Conservation (phyloP, 2,113 vertebrate species). For the Thunnus thynnus region DNA sequence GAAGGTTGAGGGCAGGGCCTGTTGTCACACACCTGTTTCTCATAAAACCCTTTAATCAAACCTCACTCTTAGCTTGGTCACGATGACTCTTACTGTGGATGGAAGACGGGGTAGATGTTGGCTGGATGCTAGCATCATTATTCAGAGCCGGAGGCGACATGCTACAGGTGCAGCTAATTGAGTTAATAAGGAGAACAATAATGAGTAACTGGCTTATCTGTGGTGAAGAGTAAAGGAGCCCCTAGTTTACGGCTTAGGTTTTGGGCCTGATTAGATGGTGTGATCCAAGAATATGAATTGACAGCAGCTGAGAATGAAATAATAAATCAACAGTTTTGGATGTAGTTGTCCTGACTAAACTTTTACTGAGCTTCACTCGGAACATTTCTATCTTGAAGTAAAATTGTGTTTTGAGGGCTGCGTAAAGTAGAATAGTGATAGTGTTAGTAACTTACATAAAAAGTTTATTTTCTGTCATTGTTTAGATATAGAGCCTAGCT, state of each 20-base stretch:
- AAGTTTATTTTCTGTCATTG: too few species aligned
- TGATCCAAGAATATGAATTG: constrained; percentile 11
- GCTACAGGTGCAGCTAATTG: constrained; percentile 31
- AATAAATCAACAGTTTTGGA: neutral
- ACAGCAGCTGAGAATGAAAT: neutral
- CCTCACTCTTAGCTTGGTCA: neutral
- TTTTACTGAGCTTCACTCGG: too few species aligned
- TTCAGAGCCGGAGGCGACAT: constrained; percentile 2
- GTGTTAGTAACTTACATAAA: too few species aligned
- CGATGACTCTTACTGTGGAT: neutral
- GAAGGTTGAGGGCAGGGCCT: neutral
- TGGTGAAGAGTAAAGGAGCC: neutral
- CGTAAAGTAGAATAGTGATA: too few species aligned
- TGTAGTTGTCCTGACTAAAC: too few species aligned
- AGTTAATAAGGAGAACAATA: constrained; percentile 1
- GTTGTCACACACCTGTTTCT: neutral
- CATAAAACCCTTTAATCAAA: neutral
- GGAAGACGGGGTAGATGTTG: neutral
- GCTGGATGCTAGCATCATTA: constrained; percentile 5
- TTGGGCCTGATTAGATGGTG: constrained; percentile 18
- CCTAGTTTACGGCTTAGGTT: neutral
- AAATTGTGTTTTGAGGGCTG: too few species aligned
- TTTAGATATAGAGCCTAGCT: too few species aligned
- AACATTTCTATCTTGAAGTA: too few species aligned
- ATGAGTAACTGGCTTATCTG: neutral